These are phyloP conservation scores for Cheirogaleus medius DNA, from an alignment of 2,113 vertebrate species.

Conservation along the genomic window DNA sequence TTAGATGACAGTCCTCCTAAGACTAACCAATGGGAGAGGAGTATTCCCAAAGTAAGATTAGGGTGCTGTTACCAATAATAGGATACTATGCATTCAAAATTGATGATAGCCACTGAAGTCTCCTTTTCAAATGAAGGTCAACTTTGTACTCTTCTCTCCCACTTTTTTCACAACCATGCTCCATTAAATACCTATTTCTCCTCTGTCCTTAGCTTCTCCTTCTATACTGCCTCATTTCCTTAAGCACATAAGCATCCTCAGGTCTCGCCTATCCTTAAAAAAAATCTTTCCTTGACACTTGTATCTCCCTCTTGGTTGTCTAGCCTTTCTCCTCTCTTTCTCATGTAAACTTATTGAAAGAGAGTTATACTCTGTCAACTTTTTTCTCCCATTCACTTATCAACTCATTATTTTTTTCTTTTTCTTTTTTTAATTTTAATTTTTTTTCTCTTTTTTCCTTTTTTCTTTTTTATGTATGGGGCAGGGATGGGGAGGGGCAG, in stretches of 20 bases:
- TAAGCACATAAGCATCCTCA: neutral
- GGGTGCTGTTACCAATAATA: neutral
- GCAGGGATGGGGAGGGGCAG: too few relatives aligned
- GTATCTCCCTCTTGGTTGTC: neutral
- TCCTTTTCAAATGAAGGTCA: neutral
- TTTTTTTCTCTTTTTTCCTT: neutral
- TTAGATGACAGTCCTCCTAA: neutral
- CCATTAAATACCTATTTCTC: neutral
- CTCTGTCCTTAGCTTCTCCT: neutral
- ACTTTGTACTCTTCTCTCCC: neutral
- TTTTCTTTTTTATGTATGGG: too few relatives aligned
- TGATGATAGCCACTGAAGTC: neutral
- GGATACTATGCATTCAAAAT: neutral
- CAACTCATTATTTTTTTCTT: neutral
- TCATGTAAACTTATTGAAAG: neutral
- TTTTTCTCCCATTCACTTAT: neutral
- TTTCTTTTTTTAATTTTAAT: neutral
- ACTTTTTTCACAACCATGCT: neutral
- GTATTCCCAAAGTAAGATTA: neutral
- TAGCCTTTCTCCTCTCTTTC: neutral
- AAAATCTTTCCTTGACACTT: neutral
- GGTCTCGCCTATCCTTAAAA: neutral
- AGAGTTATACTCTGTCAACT: neutral
- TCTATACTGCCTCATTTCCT: neutral
- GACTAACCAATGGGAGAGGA: neutral